Base-by-base conservation (phyloP, 1,140 invertebrate species). In the Drosophila tsacasi region DNA sequence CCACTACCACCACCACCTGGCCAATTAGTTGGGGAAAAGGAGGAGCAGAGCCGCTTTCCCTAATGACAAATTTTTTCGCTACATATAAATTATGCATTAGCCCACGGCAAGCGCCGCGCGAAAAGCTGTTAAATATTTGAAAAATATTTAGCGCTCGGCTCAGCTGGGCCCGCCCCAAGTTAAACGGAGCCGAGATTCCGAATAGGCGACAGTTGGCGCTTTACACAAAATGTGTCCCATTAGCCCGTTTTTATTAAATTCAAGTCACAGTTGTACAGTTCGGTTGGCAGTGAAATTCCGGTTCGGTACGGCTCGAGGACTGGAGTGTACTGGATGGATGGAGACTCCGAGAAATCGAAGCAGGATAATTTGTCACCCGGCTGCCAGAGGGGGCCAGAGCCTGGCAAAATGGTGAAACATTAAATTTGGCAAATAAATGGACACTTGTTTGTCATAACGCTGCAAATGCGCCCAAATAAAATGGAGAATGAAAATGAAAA, bases 401-500 rank as follows among this genome's bases (percentile, higher is more conserved):
- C 44, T 64, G 64, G 50, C 68, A 35, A 73, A 85, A 90, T 89
- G 85, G 85, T 90, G 79, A 85, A 90, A 90, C 85, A 90, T 90
- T 90, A 90, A 90, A 90, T 90, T 90, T 90, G 78, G 78, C 85
- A 90, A 90, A 90, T 90, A 90, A 90, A 90, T 90, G 85, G 85
- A 90, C 85, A 90, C 85, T 90, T 90, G 85, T 90, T 90, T 90
- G 85, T 90, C 86, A 90, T 90, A 90, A 90, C 85, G 85, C 81
- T 90, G 81, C 85, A 90, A 90, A 90, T 85, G 85, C 81, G 85
- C 79, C 81, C 84, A 84, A 87, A 79, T 76, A 84, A 84, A 76
- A 79, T 65, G 60, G 60, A 81, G 76, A 83, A 83, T 74, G 62
- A 66, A 81, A 78, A 79, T 72, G 76, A 74, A 83, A 54, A 79